Base-by-base conservation (phyloP, 2,113 vertebrate genomes). In the Corydoras sp. region DNA sequence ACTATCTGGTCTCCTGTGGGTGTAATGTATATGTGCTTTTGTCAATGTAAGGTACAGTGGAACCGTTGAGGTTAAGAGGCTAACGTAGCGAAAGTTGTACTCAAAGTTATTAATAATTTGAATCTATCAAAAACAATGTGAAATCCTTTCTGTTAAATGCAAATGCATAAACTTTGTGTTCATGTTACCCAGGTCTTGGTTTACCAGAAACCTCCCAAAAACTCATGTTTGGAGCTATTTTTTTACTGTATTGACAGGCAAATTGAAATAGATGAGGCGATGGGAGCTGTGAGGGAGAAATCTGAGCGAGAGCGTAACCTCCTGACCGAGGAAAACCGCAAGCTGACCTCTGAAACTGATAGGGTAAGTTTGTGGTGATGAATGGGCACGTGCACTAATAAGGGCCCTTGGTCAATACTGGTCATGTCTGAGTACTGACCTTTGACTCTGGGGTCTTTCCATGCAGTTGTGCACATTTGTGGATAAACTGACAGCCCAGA, bases 401-500 rank as follows among this genome's bases (percentile, higher is more conserved):
- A 7, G 9, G n/a, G 35, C 18, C 56, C 0, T 65, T 35, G 62
- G 12, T 30, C 62, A 24, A 24, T 61, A 61, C 5, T 15, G 55
- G 59, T 48, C 24, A 60, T 8, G 5, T 10, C 29, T 76, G 24
- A 14, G 51, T 10, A 9, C 9, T 74, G 53, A 73, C 24, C 35
- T 6, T 49, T 74, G 48, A 56, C 32, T 5, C 13, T 10, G 59
- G 18, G 30, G 51, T 30, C 59, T 2, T 56, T 62, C 13, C 51
- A 13, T 79, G 14, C 82, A 99, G 96, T 87, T 99, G 3, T 93
- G 93, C 62, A 89, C 92, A 4, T 96, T 96, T 3, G 94, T 98
- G 84, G 95, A 99, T 78, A 92, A 92, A 72, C 83, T 98, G 74
- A 95, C 93, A 0, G 83, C 91, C 60, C 94, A 97, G 81, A 98